A percentile compares a stretch with the other conserved stretches of the same genome.
phyloP scores from a whole-genome alignment of 2,113 vertebrate genomes.

The Dicerorhinus sumatrensis region DNA sequence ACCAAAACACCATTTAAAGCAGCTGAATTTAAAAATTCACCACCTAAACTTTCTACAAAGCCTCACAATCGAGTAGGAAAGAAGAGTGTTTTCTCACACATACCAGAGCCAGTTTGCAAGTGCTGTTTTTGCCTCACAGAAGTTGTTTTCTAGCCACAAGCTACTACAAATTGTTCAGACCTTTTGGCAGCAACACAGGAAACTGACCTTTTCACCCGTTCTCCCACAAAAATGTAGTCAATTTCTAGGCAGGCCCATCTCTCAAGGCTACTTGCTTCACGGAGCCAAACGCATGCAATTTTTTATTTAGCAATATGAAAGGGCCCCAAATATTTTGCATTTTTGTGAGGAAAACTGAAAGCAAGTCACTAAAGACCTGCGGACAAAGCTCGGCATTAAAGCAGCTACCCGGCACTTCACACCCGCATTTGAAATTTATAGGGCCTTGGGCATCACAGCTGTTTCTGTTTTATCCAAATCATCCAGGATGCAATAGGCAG shows the following conservation, averaged over 20 bases:
- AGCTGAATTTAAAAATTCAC: background rate
- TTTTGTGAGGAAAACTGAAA: conserved; percentile 70
- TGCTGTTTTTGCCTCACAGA: conserved; percentile 60
- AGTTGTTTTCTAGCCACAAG: conserved; percentile 78
- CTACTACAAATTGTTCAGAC: conserved; percentile 80
- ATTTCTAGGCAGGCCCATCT: conserved; percentile 64
- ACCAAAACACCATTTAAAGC: background rate
- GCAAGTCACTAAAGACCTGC: conserved; percentile 48
- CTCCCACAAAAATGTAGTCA: conserved; percentile 76
- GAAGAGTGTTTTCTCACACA: conserved; percentile 62
- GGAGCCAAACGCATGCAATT: conserved; percentile 58
- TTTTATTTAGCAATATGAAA: conserved; percentile 63
- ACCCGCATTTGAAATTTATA: conserved; percentile 11
- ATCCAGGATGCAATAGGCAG: conserved; percentile 37
- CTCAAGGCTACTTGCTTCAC: conserved; percentile 62
- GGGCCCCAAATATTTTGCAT: conserved; percentile 59
- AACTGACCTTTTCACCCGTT: conserved; percentile 78
- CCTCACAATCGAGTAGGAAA: background rate
- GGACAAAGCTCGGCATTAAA: conserved; percentile 52
- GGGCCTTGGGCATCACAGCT: conserved; percentile 53
- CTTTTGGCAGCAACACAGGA: conserved; percentile 77
- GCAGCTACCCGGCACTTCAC: background rate
- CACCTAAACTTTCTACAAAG: background rate
- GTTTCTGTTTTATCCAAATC: conserved; percentile 66
- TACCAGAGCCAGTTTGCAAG: conserved; percentile 36